Conservation (phyloP, 2,113 vertebrate species). For the Corydoras sp. region DNA sequence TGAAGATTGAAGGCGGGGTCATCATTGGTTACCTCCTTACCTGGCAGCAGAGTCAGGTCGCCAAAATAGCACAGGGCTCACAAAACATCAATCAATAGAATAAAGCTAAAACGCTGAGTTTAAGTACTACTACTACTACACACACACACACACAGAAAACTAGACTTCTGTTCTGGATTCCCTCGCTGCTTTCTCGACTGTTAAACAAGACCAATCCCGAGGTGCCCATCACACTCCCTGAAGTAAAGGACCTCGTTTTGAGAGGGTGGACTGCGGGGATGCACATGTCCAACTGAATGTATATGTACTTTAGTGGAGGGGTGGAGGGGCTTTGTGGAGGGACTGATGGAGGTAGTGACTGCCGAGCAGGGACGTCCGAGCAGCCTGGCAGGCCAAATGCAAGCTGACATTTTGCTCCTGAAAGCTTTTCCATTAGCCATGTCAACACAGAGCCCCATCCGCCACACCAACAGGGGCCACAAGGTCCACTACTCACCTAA, state of each 20-base stretch:
- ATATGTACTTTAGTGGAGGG: neutral
- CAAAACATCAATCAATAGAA: too few relatives aligned
- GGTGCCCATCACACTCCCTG: constrained; percentile 64
- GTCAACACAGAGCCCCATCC: constrained; percentile 48
- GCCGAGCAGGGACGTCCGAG: constrained; percentile 75
- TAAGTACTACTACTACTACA: constrained; percentile 43
- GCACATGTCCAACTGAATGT: constrained; percentile 41
- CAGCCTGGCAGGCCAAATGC: constrained; percentile 75
- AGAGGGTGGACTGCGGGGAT: constrained; percentile 56
- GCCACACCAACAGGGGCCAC: constrained; percentile 21
- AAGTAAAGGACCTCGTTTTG: constrained; percentile 53
- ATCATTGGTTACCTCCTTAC: too few relatives aligned
- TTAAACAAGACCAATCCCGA: constrained; percentile 67
- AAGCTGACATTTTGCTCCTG: constrained; percentile 76
- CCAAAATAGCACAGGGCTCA: too few relatives aligned
- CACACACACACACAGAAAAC: neutral
- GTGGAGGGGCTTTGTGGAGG: constrained; percentile 45
- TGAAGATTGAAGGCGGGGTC: too few relatives aligned
- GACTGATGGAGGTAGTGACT: constrained; percentile 57
- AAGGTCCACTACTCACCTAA: constrained; percentile 57
- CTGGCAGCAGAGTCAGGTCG: too few relatives aligned
- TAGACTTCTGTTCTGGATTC: constrained; percentile 53
- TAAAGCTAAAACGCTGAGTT: constrained; percentile 1
- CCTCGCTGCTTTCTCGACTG: constrained; percentile 66
- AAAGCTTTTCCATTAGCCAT: constrained; percentile 96